Base-by-base conservation (phyloP, 2,888 invertebrate species). In the Panzeria rudis region DNA sequence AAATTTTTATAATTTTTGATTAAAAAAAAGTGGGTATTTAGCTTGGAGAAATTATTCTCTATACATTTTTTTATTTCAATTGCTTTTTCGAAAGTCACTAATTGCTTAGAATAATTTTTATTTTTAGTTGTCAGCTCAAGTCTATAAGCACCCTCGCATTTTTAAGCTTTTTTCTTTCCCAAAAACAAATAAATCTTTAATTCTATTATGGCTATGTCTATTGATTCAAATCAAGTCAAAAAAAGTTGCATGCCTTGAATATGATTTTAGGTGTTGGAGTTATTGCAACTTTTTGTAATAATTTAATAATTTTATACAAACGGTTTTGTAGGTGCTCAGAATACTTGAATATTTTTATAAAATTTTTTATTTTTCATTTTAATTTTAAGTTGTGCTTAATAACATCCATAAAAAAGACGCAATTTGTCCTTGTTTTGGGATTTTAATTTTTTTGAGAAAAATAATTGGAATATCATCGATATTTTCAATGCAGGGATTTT, bases 221-320 rank as follows among this genome's bases (percentile, higher is more conserved):
- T 71, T 47, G 61, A 61, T 35, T 47, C 23, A 35, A 47, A 47
- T 61, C 11, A 56, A 66, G 7, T 7, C n/a, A n/a, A 29, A 50
- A 61, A 59, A 50, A 59, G 61, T 69, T 50, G 56, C 68, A 68
- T 50, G 68, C 77, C 77, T 68, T 77, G 59, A 59, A 47, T 59
- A 20, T 25, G 50, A 17, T 59, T 68, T 77, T 11, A 47, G 59
- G 47, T n/a, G 44, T 41, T 76, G 11, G n/a, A 25, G n/a, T 68
- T 23, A 9, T 9, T 44, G 35, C 76, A 56, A 35, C n/a, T 6
- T 32, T 56, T 56, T 35, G 44, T 59, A 41, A 75, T 17, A 62
- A 75, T 75, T 75, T 44, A 73, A 61, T 62, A 75, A 75, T 25
- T 75, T 17, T 62, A 32, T 47, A 2, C 5, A 15, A 47, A 32